Evolutionary conservation across 2,113 vertebrate species (phyloP), one percentile per base, ranked within the genome.

Genomic region (Ammodytes dubius): DNA sequence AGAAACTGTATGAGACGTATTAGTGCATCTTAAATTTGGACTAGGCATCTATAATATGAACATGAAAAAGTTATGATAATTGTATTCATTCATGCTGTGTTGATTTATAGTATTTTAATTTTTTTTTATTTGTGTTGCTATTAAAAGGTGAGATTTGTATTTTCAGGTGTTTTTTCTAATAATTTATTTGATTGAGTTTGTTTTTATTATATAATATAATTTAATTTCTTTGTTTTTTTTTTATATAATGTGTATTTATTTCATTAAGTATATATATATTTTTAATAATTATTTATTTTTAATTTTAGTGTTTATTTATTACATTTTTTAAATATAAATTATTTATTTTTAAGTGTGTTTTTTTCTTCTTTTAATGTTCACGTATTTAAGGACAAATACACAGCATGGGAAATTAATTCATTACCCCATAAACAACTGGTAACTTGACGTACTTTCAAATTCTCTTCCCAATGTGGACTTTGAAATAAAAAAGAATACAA

Each of bases 401-500:
- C 17, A 56, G 40, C 10, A 47, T 37, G 19, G 4, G 46, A 37
- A 7, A 56, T 65, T 43, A 1, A 43, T 57, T 43, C 64, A 4
- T 12, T 11, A 35, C 19, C 63, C 42, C 17, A 37, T 6, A 13
- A 39, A 17, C 39, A 47, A 9, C 8, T 43, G 35, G 40, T 0
- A 67, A 37, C 10, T 45, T 64, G 59, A 60, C 45, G 10, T 63
- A 27, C 54, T 54, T 35, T 42, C 7, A 9, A 37, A 35, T 15
- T 5, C 12, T 69, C 40, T 54, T 54, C 39, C 11, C 43, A 9
- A 3, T n/a, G 65, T 50, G n/a, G 15, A 63, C 43, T 69, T 67
- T 35, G 15, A 42, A 39, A 40, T 43, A 54, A 61, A 56, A 37
- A 67, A 58, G 74, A 13, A 75, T 78, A 17, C 73, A 54, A 40